Evolutionary conservation across 2,113 vertebrate genomes (phyloP).

Genomic region (Oryzias melastigma): DNA sequence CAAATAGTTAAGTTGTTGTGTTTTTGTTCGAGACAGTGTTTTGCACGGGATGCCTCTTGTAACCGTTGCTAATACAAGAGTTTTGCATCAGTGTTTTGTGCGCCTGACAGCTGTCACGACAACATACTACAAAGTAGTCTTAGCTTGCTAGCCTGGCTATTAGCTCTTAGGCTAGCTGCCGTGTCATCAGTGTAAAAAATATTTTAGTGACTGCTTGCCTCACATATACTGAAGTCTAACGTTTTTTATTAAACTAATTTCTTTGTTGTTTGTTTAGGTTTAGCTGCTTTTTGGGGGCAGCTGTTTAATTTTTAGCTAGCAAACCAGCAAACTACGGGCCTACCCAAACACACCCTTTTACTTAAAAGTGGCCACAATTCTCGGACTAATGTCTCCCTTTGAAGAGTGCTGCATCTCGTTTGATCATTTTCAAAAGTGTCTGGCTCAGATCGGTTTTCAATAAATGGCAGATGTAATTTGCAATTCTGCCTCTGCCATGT

Average conservation of each 20-base stretch:
- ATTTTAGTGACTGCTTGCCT: not conserved
- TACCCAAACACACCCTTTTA: constrained; percentile 67
- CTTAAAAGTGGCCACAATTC: constrained; percentile 51
- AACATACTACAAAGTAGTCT: constrained; percentile 65
- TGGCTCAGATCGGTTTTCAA: not conserved
- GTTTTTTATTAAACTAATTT: not conserved
- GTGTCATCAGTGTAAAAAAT: constrained; percentile 3
- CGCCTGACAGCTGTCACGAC: constrained; percentile 78
- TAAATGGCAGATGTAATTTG: constrained; percentile 3
- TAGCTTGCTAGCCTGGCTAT: constrained; percentile 63
- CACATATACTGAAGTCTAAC: not conserved
- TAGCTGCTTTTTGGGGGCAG: constrained; percentile 8
- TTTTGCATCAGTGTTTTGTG: constrained; percentile 64
- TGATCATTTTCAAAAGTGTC: not conserved
- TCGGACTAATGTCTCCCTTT: constrained; percentile 35
- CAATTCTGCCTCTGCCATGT: constrained; percentile 37
- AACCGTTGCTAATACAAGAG: constrained; percentile 40
- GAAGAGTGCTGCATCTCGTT: not conserved
- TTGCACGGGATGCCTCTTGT: constrained; percentile 20
- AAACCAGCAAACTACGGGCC: constrained; percentile 52
- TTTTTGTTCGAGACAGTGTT: not conserved
- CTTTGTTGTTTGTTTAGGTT: not conserved
- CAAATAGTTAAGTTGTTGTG: not conserved
- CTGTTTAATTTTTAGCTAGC: constrained; percentile 25
- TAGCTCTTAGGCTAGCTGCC: constrained; percentile 55